Percentiles rank a stretch among this genome's conserved stretches.
Conservation (phyloP, 2,113 vertebrate species). For the Mirza zaza region DNA sequence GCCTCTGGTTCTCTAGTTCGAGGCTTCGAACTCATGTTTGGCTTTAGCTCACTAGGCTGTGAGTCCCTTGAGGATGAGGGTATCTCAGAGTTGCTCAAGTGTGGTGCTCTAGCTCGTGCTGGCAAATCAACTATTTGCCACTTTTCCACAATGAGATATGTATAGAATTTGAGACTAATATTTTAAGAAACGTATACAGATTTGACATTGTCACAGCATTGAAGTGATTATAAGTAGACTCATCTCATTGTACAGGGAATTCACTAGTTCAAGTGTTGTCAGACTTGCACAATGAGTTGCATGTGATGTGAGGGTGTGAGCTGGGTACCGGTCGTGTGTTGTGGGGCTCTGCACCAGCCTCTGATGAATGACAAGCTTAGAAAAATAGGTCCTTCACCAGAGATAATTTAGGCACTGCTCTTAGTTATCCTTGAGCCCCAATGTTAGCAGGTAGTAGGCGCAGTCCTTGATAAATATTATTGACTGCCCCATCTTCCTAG, state of each 20-base stretch:
- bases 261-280: background rate
- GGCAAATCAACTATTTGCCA: background rate
- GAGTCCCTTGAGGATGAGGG: background rate
- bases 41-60: background rate
- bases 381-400: background rate
- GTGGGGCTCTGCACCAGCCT: background rate
- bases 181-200: background rate
- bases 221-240: background rate
- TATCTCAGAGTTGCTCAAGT: background rate
- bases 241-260: background rate
- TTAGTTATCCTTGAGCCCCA: background rate
- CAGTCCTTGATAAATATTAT: background rate
- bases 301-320: background rate
- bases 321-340: background rate
- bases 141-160: background rate
- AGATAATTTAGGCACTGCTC: background rate
- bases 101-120: background rate
- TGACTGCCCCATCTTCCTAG: fast-evolving
- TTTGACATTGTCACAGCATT: background rate
- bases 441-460: background rate
- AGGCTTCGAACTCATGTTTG: background rate
- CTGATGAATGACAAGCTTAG: background rate
- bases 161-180: background rate
- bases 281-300: fast-evolving
- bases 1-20: background rate